These are phyloP conservation scores for Xestoiulus laeticollis DNA, from an alignment of 2,888 invertebrate genomes.

Conservation along the genomic window DNA sequence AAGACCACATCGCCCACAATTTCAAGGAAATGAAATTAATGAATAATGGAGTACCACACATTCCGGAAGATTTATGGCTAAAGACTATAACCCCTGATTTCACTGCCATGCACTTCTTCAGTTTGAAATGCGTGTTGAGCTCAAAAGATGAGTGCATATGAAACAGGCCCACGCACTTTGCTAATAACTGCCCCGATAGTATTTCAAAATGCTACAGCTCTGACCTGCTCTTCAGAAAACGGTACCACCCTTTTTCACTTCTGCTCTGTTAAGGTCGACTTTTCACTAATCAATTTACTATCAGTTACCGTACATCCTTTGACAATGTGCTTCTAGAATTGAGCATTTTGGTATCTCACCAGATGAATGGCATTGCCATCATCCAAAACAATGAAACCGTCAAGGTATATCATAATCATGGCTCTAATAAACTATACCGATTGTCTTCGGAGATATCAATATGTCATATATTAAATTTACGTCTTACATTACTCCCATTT, in stretches of 20 bases:
- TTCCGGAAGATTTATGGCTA: neutral
- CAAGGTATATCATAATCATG: neutral
- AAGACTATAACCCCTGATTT: neutral
- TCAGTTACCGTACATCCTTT: neutral
- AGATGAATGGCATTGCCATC: too few relatives aligned
- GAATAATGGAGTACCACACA: neutral
- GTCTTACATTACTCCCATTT: too few relatives aligned
- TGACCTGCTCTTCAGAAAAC: neutral
- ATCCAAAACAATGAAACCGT: neutral
- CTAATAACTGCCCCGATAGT: slow-evolving; percentile 3
- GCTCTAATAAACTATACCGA: too few relatives aligned
- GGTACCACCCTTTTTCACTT: neutral
- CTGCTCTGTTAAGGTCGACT: neutral
- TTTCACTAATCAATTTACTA: neutral
- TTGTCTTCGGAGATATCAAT: too few relatives aligned
- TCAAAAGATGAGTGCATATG: neutral
- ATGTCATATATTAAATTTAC: too few relatives aligned
- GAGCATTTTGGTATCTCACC: too few relatives aligned
- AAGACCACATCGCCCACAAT: slow-evolving; percentile 24
- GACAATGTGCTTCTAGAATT: too few relatives aligned
- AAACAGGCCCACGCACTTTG: neutral
- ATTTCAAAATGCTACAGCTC: neutral
- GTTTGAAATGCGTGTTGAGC: neutral
- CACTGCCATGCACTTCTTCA: slow-evolving; percentile 6
- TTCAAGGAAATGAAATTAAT: slow-evolving; percentile 14